Percentiles rank a stretch among this genome's conserved stretches.
Conservation (phyloP, 2,888 invertebrate genomes). For the Oxystoma pomonae region DNA sequence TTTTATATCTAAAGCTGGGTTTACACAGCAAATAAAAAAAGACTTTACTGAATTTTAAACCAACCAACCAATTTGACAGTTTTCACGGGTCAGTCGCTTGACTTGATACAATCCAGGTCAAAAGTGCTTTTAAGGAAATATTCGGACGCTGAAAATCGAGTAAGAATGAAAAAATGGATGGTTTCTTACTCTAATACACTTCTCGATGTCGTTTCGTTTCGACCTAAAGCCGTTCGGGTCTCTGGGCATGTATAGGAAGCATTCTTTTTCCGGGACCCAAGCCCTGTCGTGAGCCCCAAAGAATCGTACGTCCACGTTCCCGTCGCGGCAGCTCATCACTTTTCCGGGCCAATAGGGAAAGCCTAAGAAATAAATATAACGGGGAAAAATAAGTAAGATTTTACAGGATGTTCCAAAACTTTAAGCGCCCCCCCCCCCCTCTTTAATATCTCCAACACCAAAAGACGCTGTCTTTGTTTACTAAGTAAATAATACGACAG, state of each 20-base stretch:
- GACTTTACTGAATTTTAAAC: too few relatives aligned
- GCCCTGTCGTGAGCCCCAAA: conserved; percentile 95
- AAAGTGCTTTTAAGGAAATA: neutral
- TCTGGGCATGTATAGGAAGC: conserved; percentile 76
- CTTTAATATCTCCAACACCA: too few relatives aligned
- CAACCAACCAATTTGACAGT: too few relatives aligned
- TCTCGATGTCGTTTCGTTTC: conserved; percentile 56
- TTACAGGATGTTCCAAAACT: too few relatives aligned
- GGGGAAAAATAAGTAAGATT: too few relatives aligned
- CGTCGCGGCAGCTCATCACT: conserved; percentile 64
- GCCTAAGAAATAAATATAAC: conserved; percentile 50
- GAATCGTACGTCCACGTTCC: conserved; percentile 84
- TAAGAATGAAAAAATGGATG: neutral
- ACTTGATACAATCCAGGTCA: neutral
- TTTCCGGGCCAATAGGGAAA: conserved; percentile 99
- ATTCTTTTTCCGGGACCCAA: conserved; percentile 82
- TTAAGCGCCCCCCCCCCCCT: too few relatives aligned
- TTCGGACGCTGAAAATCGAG: neutral
- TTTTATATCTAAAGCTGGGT: too few relatives aligned
- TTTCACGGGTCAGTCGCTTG: too few relatives aligned
- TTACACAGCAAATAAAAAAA: too few relatives aligned
- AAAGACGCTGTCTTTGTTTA: too few relatives aligned
- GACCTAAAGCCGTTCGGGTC: conserved; percentile 64
- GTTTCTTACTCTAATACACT: conserved; percentile 55
- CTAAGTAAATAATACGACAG: too few relatives aligned